Percentiles rank a stretch among this genome's conserved stretches.
phyloP scores from a whole-genome alignment of 2,797 vertebrate genomes.

The Anableps anableps region DNA sequence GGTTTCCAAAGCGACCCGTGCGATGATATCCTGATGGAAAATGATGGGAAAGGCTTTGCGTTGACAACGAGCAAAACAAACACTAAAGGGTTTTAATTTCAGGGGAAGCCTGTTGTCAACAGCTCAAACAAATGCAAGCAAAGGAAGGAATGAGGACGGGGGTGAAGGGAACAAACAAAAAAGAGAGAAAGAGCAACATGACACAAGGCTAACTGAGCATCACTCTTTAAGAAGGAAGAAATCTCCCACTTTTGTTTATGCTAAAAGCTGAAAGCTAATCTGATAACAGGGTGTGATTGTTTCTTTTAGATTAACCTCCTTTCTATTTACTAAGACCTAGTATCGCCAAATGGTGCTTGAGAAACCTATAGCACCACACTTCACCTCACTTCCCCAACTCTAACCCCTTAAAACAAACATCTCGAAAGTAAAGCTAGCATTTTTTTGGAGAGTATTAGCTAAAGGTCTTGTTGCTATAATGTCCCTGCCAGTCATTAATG shows the following conservation, averaged over 20 bases:
- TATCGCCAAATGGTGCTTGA: conserved; percentile 49
- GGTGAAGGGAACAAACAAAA: not conserved
- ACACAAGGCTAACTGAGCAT: conserved; percentile 40
- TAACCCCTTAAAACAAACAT: conserved; percentile 47
- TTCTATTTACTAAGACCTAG: conserved; percentile 57
- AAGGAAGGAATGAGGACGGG: conserved; percentile 47
- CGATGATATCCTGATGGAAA: conserved; percentile 34
- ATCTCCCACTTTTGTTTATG: conserved; percentile 54
- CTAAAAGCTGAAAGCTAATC: conserved; percentile 46
- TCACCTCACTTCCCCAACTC: conserved; percentile 1
- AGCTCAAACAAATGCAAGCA: conserved; percentile 73
- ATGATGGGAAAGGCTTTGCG: conserved; percentile 57
- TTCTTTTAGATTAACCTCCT: conserved; percentile 57
- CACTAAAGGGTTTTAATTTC: conserved; percentile 72
- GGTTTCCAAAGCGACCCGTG: conserved; percentile 47
- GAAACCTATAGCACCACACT: conserved; percentile 43
- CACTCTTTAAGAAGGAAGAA: conserved; percentile 51
- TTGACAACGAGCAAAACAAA: conserved; percentile 77
- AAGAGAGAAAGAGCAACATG: conserved; percentile 9
- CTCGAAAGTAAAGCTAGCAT: conserved; percentile 36
- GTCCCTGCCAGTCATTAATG: conserved; percentile 65
- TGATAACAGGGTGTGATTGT: conserved; percentile 71
- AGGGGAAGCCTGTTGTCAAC: conserved; percentile 67
- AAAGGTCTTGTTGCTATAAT: conserved; percentile 60
- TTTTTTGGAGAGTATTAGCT: conserved; percentile 32